Conservation (phyloP, 2,113 vertebrate genomes). For the Alouatta palliata region DNA sequence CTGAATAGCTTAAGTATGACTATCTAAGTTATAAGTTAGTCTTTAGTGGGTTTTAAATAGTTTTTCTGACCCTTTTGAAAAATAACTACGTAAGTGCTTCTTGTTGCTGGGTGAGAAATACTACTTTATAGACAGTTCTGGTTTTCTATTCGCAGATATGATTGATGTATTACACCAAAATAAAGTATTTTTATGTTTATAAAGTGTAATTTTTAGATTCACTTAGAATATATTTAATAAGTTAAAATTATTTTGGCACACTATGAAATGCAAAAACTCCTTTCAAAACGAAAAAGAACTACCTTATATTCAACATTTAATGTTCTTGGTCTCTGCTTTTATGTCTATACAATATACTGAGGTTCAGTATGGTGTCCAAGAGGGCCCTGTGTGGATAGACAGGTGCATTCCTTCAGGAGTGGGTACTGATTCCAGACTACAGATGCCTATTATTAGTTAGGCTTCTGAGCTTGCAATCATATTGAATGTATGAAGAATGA, state of each 20-base stretch:
- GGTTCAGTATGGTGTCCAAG: conserved; percentile 78
- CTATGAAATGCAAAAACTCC: conserved; percentile 85
- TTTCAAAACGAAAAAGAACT: conserved; percentile 77
- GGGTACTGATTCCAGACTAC: conserved; percentile 83
- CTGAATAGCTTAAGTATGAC: conserved; percentile 82
- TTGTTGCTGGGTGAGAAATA: conserved; percentile 86
- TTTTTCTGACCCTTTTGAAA: conserved; percentile 73
- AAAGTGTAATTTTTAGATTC: conserved; percentile 88
- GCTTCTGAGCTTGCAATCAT: conserved; percentile 87
- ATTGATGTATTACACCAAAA: conserved; percentile 91
- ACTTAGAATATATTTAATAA: conserved; percentile 93
- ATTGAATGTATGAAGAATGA: conserved; percentile 89
- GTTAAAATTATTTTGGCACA: conserved; percentile 89
- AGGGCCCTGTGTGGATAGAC: conserved; percentile 84
- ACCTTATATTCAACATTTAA: conserved; percentile 85
- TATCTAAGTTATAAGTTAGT: conserved; percentile 86
- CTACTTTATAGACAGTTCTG: conserved; percentile 83
- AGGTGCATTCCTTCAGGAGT: conserved; percentile 84
- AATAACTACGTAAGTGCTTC: conserved; percentile 85
- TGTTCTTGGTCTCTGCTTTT: conserved; percentile 84
- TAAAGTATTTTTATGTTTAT: conserved; percentile 90
- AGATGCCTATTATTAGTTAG: conserved; percentile 80
- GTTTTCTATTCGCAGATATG: conserved; percentile 85
- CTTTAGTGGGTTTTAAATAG: conserved; percentile 80
- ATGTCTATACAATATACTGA: conserved; percentile 79